Base-by-base conservation (phyloP, 1,140 invertebrate genomes). In the Mycetomoellerius zeteki region DNA sequence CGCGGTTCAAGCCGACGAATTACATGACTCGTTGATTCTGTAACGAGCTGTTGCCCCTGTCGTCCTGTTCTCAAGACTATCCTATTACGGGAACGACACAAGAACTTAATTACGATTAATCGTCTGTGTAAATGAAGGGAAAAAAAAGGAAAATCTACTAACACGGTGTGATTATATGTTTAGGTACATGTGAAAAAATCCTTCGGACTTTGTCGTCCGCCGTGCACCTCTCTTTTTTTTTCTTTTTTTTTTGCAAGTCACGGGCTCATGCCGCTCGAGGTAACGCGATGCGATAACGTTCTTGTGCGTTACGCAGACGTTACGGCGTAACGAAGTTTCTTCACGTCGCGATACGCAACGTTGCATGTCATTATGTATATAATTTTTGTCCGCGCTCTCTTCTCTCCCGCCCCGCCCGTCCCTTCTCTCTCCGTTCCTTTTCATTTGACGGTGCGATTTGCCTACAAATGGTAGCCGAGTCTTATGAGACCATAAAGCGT, bases 271-370 rank as follows among this genome's bases (percentile, higher is more conserved):
- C 67, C 56, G 27, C 24, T 73, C 69, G 37, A 47, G 5, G 67
- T 58, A 50, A 58, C 21, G 65, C 30, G 52, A 47, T 47, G 54
- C 37, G 69, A 73, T 84, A 84, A 84, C 37, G 37, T 33, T 73
- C 67, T 60, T 73, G 24, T 33, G 21, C 30, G 33, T 72, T 21
- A 47, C 67, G 30, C 33, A 33, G 52, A 33, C 80, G 30, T 82
- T 54, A 30, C 76, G n/a, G 27, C 60, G 76, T 69, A 54, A 50
- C 80, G 47, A 73, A 60, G 37, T 84, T 73, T 84, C 54, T 84
- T 84, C 69, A 58, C 52, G 33, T 30, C 47, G 64, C 62, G 50
- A 69, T 72, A 72, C 67, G 67, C 67, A 73, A 62, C 78, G 33
- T 58, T 33, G 67, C 54, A 50, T 62, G 60, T 73, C 30, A 80